Percentiles rank a stretch among this genome's conserved stretches.
Evolutionary conservation across 2,888 invertebrate genomes (phyloP).

Genomic region (Andrena bucephala): DNA sequence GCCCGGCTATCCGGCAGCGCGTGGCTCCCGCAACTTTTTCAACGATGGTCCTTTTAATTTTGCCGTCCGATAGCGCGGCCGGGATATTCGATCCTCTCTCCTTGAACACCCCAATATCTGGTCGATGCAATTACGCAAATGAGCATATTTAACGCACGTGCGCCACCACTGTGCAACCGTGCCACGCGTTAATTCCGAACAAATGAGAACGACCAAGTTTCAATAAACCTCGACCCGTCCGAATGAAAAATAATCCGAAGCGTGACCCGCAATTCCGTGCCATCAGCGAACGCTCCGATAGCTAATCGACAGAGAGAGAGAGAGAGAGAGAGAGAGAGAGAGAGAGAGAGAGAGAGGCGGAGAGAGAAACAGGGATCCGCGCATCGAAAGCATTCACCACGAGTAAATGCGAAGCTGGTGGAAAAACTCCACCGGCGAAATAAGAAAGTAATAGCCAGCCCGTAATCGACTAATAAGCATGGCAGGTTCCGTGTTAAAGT

Average conservation of each 20-base stretch:
- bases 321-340: too few relatives aligned
- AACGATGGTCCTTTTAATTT: background rate
- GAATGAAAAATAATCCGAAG: constrained; percentile 20
- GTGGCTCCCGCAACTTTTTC: background rate
- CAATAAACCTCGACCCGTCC: constrained; percentile 23
- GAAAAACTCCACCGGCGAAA: background rate
- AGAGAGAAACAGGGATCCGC: background rate
- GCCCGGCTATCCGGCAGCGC: background rate
- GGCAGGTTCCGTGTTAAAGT: constrained; percentile 8
- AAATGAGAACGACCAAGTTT: constrained; percentile 41
- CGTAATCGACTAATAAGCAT: background rate
- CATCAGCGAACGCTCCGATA: background rate
- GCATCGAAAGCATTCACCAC: background rate
- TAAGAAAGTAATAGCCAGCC: background rate
- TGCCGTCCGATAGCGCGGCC: background rate
- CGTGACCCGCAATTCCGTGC: background rate
- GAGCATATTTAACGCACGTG: constrained; percentile 61
- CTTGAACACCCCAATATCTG: constrained; percentile 25
- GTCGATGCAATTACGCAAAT: constrained; percentile 50
- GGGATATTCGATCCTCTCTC: constrained; percentile 24
- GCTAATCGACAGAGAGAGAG: background rate
- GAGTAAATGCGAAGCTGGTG: background rate
- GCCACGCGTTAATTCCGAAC: constrained; percentile 50
- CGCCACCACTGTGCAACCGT: constrained; percentile 41
- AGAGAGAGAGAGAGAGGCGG: too few relatives aligned